phyloP scores from a whole-genome alignment of 1,140 invertebrate genomes.

The Dryas iulia region DNA sequence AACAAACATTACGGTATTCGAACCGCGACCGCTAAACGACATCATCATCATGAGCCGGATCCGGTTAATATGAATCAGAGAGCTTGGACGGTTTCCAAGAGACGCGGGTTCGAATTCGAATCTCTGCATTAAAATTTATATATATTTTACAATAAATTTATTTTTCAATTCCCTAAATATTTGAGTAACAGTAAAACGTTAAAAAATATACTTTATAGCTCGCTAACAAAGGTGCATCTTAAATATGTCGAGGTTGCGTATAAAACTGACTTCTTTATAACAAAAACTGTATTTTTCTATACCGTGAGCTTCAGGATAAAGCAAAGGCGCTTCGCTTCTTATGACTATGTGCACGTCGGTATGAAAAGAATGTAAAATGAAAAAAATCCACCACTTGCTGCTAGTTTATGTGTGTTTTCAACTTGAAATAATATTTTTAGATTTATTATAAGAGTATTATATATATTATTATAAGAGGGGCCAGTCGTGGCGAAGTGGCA shows the following conservation, averaged over 20 bases:
- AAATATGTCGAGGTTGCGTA: background rate
- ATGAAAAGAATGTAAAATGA: background rate
- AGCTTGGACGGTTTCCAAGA: too few relatives aligned
- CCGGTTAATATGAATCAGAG: too few relatives aligned
- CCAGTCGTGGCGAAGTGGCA: background rate
- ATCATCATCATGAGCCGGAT: too few relatives aligned
- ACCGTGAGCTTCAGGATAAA: background rate
- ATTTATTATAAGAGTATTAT: background rate
- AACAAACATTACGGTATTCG: too few relatives aligned
- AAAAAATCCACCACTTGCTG: background rate
- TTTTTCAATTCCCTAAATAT: too few relatives aligned
- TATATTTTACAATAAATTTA: too few relatives aligned
- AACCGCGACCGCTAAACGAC: too few relatives aligned
- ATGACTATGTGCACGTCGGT: background rate
- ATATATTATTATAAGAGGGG: too few relatives aligned
- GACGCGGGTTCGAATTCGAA: too few relatives aligned
- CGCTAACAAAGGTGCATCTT: background rate
- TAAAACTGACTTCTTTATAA: constrained; percentile 3
- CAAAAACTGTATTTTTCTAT: background rate
- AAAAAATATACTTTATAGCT: background rate
- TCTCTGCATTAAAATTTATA: too few relatives aligned
- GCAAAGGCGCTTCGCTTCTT: background rate
- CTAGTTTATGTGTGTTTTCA: background rate
- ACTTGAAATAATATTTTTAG: background rate
- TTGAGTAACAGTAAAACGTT: too few relatives aligned